Evolutionary conservation across 2,888 invertebrate genomes (phyloP).

Genomic region (Liposcelis brunnea): DNA sequence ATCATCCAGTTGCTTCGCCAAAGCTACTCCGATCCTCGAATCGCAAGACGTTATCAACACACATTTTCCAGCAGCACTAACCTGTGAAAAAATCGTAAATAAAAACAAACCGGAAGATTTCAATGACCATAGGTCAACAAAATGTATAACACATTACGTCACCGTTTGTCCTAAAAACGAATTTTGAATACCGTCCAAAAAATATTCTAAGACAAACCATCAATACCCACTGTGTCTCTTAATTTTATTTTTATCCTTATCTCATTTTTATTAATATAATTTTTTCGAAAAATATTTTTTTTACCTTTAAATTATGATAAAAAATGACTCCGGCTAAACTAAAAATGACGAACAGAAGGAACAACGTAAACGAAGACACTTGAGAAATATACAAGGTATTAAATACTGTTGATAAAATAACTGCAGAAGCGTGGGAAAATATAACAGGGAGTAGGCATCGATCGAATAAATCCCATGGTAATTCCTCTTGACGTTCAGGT

Average conservation of each 20-base stretch:
- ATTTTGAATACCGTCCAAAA: not conserved
- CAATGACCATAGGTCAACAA: not conserved
- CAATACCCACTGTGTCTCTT: too few species aligned
- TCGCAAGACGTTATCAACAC: slow-evolving; percentile 73
- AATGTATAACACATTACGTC: slow-evolving; percentile 11
- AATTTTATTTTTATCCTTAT: too few species aligned
- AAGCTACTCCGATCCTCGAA: slow-evolving; percentile 49
- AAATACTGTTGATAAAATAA: slow-evolving; percentile 51
- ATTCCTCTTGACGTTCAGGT: slow-evolving; percentile 20
- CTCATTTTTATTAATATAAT: not conserved
- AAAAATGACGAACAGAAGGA: slow-evolving; percentile 52
- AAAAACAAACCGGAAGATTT: not conserved
- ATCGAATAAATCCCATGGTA: slow-evolving; percentile 44
- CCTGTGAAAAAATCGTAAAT: slow-evolving; percentile 30
- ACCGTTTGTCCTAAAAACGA: slow-evolving; percentile 12
- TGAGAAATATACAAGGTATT: slow-evolving; percentile 56
- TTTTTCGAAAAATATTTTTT: slow-evolving; percentile 1
- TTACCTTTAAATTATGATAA: slow-evolving; percentile 61
- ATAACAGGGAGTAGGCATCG: slow-evolving; percentile 58
- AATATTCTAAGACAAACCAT: not conserved
- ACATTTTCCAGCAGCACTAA: slow-evolving; percentile 66
- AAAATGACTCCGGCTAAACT: slow-evolving; percentile 60
- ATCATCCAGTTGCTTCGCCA: slow-evolving; percentile 65
- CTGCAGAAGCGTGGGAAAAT: slow-evolving; percentile 63
- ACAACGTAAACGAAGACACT: slow-evolving; percentile 59